Conservation (phyloP, 2,888 invertebrate species). For the Omphaloscelis lunosa region DNA sequence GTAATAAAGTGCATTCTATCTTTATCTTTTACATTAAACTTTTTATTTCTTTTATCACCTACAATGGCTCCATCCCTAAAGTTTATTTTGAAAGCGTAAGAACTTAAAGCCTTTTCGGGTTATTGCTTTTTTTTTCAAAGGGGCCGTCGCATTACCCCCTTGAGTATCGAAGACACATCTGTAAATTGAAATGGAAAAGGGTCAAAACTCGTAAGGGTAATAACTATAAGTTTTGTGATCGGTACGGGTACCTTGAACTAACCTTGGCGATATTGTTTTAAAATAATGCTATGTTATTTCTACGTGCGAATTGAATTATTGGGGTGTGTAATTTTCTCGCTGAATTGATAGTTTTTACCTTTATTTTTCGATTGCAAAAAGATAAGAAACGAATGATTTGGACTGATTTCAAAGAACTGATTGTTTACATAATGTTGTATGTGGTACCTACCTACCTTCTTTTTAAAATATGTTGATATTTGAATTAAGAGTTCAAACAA, state of each 20-base stretch:
- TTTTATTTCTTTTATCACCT: conserved; percentile 61
- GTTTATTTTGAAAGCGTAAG: conserved; percentile 70
- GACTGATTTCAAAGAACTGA: too few relatives aligned
- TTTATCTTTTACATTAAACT: conserved; percentile 61
- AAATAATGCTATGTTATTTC: conserved; percentile 11
- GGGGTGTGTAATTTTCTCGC: not conserved
- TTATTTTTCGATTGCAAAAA: too few relatives aligned
- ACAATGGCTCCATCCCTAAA: conserved; percentile 58
- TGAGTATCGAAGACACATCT: conserved; percentile 83
- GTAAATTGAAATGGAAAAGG: conserved; percentile 87
- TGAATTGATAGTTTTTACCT: too few relatives aligned
- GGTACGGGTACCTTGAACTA: conserved; percentile 67
- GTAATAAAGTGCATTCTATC: conserved; percentile 56
- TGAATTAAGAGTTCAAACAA: not conserved
- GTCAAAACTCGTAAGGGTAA: conserved; percentile 81
- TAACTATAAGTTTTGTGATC: conserved; percentile 80
- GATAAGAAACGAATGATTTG: too few relatives aligned
- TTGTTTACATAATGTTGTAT: too few relatives aligned
- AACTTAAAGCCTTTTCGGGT: conserved; percentile 76
- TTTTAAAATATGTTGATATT: too few relatives aligned
- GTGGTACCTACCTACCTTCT: too few relatives aligned
- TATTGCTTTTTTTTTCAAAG: conserved; percentile 77
- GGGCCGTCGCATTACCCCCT: conserved; percentile 75
- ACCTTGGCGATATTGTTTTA: conserved; percentile 57
- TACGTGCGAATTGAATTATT: not conserved